Evolutionary conservation across 1,140 invertebrate genomes (phyloP).

Genomic region (Laodelphax striatellus): DNA sequence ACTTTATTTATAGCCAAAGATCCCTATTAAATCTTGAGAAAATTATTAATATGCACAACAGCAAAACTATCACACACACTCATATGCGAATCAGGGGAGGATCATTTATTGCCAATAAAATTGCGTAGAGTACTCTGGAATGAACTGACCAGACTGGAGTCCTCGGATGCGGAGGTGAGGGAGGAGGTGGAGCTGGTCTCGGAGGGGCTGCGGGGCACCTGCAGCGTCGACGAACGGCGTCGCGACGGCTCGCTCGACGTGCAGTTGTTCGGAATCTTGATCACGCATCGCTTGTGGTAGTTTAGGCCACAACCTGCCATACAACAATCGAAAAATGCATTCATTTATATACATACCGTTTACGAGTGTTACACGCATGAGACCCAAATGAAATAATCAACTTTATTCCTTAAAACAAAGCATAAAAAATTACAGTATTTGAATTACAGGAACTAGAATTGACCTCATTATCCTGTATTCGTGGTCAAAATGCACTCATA

Average conservation of each 20-base stretch:
- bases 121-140: slow-evolving; percentile 3
- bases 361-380: no score
- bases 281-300: slow-evolving; percentile 97
- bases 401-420: no score
- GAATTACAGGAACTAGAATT: no score
- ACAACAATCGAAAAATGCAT: slow-evolving; percentile 11
- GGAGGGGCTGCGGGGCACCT: slow-evolving; percentile 54
- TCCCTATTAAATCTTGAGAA: no score
- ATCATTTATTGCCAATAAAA: neutral
- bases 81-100: slow-evolving; percentile 14
- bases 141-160: slow-evolving; percentile 20
- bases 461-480: no score
- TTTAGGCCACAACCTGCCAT: slow-evolving; percentile 86
- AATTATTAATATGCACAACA: no score
- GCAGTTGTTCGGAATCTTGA: slow-evolving; percentile 98
- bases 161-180: slow-evolving; percentile 36
- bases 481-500: no score
- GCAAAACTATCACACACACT: no score
- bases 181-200: slow-evolving; percentile 39
- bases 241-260: slow-evolving; percentile 36
- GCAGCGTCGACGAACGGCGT: slow-evolving; percentile 42
- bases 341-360: no score
- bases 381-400: no score
- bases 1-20: no score
- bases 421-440: no score